phyloP scores from a whole-genome alignment of 2,113 vertebrate species.

The Cynoglossus semilaevis region DNA sequence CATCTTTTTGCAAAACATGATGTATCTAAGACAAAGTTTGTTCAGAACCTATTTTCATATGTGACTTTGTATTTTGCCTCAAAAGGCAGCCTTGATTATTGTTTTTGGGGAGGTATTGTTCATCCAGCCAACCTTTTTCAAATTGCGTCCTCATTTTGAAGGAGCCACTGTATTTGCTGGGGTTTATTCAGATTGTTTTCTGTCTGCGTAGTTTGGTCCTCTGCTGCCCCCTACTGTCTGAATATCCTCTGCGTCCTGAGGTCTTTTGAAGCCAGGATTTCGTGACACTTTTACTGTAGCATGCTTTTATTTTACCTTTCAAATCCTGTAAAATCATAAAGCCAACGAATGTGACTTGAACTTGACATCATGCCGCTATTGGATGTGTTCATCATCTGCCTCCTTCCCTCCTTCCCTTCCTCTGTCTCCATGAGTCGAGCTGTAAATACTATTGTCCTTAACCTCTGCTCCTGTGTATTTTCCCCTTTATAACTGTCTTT shows the following conservation, averaged over 20 bases:
- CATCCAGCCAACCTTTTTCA: constrained; percentile 50
- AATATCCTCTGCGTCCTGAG: constrained; percentile 20
- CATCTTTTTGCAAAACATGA: constrained; percentile 83
- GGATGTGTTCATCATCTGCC: constrained; percentile 65
- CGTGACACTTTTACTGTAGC: constrained; percentile 37
- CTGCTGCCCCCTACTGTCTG: constrained; percentile 66
- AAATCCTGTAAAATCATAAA: constrained; percentile 52
- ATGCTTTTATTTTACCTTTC: constrained; percentile 53
- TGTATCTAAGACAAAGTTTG: constrained; percentile 58
- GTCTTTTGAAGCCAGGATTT: constrained; percentile 28
- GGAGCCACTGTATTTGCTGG: constrained; percentile 46
- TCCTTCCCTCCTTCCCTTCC: constrained; percentile 45
- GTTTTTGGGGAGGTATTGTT: constrained; percentile 47
- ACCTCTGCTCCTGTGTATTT: constrained; percentile 65
- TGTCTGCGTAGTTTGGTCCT: constrained; percentile 42
- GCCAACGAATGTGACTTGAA: constrained; percentile 73
- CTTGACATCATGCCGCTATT: constrained; percentile 67
- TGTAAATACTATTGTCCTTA: constrained; percentile 69
- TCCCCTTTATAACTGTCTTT: constrained; percentile 49
- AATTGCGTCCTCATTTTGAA: constrained; percentile 50
- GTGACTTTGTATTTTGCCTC: constrained; percentile 93
- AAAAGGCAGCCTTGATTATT: constrained; percentile 82
- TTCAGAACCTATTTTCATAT: constrained; percentile 95
- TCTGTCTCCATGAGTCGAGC: constrained; percentile 67
- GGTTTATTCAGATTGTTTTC: constrained; percentile 19